phyloP scores from a whole-genome alignment of 1,140 invertebrate species.

The Lasaia peninsularis region DNA sequence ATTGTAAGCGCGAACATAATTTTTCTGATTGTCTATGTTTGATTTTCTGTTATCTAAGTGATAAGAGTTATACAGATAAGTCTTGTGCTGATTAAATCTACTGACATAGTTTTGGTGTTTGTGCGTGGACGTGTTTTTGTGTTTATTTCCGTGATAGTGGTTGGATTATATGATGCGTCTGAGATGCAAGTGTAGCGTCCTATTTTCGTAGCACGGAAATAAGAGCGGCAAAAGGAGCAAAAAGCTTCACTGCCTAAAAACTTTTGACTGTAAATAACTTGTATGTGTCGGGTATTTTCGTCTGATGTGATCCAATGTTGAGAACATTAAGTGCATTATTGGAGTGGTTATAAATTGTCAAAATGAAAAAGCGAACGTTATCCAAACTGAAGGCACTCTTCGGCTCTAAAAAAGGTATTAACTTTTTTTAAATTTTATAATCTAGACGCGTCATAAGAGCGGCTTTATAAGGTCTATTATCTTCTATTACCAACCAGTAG shows the following conservation, averaged over 20 bases:
- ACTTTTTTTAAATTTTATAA: too few species aligned
- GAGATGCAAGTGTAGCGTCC: constrained; percentile 70
- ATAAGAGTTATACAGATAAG: constrained; percentile 14
- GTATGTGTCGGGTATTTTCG: constrained; percentile 63
- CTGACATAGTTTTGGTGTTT: constrained; percentile 23
- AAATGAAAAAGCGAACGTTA: constrained; percentile 70
- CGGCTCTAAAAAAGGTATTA: constrained; percentile 65
- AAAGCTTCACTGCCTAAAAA: constrained; percentile 69
- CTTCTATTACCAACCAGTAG: too few species aligned
- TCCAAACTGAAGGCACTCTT: constrained; percentile 66
- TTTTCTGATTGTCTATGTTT: constrained; percentile 38
- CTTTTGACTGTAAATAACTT: constrained; percentile 41
- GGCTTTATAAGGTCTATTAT: too few species aligned
- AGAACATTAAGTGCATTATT: constrained; percentile 43
- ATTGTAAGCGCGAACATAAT: too few species aligned
- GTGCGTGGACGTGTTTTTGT: constrained; percentile 27
- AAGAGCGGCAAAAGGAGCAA: constrained; percentile 75
- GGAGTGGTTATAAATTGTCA: constrained; percentile 25
- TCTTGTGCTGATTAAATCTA: constrained; percentile 10
- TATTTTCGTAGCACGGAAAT: constrained; percentile 77
- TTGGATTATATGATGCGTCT: constrained; percentile 62
- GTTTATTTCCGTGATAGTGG: constrained; percentile 33
- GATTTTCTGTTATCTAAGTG: constrained; percentile 8
- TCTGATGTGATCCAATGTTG: constrained; percentile 61
- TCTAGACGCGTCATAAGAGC: too few species aligned